These are phyloP conservation scores for Neelides sp. DNA, from an alignment of 1,140 invertebrate species.

Conservation along the genomic window DNA sequence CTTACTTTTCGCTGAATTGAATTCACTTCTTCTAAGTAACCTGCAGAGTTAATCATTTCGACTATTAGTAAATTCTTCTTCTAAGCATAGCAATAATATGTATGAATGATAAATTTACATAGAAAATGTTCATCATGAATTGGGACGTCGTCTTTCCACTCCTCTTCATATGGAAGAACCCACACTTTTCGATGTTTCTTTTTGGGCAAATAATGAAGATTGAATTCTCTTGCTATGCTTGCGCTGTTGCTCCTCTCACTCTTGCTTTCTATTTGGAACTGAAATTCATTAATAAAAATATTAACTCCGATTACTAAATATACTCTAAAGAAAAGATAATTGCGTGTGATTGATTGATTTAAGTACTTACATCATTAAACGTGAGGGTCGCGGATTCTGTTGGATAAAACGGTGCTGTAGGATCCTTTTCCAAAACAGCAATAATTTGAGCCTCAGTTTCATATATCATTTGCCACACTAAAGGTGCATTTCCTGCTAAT, in stretches of 20 bases:
- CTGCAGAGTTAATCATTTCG: slow-evolving; percentile 36
- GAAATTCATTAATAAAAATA: not conserved
- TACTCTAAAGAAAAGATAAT: slow-evolving; percentile 10
- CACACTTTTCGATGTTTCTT: slow-evolving; percentile 29
- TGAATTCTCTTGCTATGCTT: slow-evolving; percentile 26
- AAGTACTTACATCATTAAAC: slow-evolving; percentile 41
- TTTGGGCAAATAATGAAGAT: slow-evolving; percentile 20
- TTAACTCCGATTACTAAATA: not conserved
- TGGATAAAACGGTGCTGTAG: slow-evolving; percentile 47
- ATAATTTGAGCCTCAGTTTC: slow-evolving; percentile 66
- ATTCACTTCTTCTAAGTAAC: slow-evolving; percentile 72
- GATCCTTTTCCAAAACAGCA: slow-evolving; percentile 40
- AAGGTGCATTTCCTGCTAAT: slow-evolving; percentile 42
- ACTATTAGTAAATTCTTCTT: slow-evolving; percentile 26
- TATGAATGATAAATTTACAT: slow-evolving; percentile 22
- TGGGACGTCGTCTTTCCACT: slow-evolving; percentile 31
- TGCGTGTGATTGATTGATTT: slow-evolving; percentile 3
- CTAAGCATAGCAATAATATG: slow-evolving; percentile 1
- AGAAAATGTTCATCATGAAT: slow-evolving; percentile 30
- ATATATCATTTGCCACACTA: slow-evolving; percentile 80
- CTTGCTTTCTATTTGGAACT: slow-evolving; percentile 18
- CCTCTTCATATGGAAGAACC: slow-evolving; percentile 32
- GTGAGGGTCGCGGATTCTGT: slow-evolving; percentile 40
- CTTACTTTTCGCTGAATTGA: slow-evolving; percentile 58
- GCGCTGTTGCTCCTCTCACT: slow-evolving; percentile 15